Conservation (phyloP, 2,797 vertebrate species). For the Sebastiscus tertius region DNA sequence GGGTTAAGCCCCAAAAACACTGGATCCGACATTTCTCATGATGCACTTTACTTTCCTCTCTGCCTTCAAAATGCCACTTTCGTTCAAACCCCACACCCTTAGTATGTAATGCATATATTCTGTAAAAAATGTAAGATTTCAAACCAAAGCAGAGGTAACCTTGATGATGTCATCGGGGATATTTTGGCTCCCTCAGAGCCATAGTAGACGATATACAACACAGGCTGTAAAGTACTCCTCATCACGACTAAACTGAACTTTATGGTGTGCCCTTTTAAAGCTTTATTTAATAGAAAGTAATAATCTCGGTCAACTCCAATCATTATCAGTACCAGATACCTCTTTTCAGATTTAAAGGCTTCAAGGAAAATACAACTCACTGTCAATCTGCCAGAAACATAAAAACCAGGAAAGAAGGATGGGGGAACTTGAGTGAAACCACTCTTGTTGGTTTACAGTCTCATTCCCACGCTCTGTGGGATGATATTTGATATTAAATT, state of each 20-base stretch:
- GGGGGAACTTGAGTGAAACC: slow-evolving; percentile 22
- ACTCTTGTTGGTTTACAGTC: slow-evolving; percentile 22
- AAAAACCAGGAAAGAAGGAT: slow-evolving; percentile 9
- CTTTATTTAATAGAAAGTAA: not conserved
- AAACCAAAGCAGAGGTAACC: not conserved
- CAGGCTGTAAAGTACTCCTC: not conserved
- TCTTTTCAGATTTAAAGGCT: not conserved
- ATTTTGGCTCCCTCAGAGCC: not conserved
- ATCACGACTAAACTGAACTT: not conserved
- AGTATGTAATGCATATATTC: not conserved
- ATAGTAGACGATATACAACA: not conserved
- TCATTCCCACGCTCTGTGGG: slow-evolving; percentile 45
- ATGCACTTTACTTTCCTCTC: not conserved
- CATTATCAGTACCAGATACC: not conserved
- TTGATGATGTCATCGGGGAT: not conserved
- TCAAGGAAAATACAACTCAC: not conserved
- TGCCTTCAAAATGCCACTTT: not conserved
- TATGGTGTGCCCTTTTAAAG: not conserved
- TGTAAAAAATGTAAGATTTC: not conserved
- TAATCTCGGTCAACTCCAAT: not conserved
- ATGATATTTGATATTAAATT: slow-evolving; percentile 57
- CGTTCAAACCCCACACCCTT: not conserved
- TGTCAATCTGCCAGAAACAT: not conserved
- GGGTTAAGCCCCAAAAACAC: not conserved
- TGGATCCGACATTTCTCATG: not conserved